phyloP scores from a whole-genome alignment of 2,113 vertebrate genomes.

The Bettongia penicillata region DNA sequence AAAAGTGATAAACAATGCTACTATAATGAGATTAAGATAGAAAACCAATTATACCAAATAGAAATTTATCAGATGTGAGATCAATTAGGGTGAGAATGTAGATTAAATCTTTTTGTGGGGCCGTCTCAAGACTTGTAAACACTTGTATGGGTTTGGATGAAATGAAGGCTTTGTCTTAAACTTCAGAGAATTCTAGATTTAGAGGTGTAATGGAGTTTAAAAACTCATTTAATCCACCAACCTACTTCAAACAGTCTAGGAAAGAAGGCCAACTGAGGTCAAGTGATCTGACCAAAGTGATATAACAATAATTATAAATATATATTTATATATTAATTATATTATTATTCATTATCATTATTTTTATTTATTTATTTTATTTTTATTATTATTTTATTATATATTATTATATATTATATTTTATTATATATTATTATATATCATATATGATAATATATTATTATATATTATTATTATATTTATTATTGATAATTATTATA shows the following conservation, averaged over 20 bases:
- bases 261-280: background rate
- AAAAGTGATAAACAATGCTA: background rate
- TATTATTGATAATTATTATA: too few species aligned
- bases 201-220: background rate
- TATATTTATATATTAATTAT: too few species aligned
- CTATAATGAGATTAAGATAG: background rate
- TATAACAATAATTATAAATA: too few species aligned
- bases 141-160: background rate
- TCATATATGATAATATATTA: too few species aligned
- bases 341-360: too few species aligned
- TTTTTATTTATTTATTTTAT: too few species aligned
- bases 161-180: background rate
- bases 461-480: too few species aligned
- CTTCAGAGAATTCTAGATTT: background rate
- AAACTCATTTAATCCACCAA: background rate
- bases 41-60: background rate
- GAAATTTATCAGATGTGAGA: background rate
- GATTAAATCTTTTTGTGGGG: background rate
- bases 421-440: too few species aligned
- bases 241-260: background rate
- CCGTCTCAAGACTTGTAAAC: background rate
- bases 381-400: too few species aligned
- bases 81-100: background rate
- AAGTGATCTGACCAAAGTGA: background rate
- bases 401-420: too few species aligned